These are phyloP conservation scores for Bombus picipes DNA, from an alignment of 1,140 invertebrate genomes.

Conservation along the genomic window DNA sequence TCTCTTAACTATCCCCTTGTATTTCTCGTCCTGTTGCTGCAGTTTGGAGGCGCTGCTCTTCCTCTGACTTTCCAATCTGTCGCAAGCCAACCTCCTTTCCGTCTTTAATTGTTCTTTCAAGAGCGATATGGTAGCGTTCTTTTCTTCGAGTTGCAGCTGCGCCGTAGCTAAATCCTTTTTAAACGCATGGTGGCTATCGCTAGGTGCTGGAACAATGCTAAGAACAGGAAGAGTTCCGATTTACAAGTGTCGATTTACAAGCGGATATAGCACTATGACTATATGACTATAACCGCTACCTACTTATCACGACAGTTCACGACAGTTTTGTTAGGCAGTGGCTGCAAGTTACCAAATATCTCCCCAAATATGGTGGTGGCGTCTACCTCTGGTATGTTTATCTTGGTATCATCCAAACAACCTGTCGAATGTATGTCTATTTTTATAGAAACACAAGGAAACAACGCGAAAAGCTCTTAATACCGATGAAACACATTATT, in stretches of 20 bases:
- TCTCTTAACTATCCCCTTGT: conserved; percentile 85
- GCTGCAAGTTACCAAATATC: background rate
- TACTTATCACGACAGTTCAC: too few relatives aligned
- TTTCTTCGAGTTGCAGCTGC: conserved; percentile 80
- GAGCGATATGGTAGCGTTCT: conserved; percentile 74
- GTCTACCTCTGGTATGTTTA: background rate
- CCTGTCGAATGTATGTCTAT: background rate
- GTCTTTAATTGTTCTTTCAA: conserved; percentile 78
- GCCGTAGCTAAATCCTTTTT: conserved; percentile 74
- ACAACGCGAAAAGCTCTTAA: background rate
- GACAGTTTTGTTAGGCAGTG: background rate
- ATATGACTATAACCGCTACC: too few relatives aligned
- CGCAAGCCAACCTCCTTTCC: conserved; percentile 77
- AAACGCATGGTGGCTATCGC: background rate
- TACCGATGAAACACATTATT: background rate
- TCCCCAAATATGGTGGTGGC: background rate
- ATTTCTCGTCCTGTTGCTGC: conserved; percentile 86
- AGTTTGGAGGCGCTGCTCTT: conserved; percentile 77
- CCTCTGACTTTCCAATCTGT: conserved; percentile 77
- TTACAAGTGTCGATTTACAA: too few relatives aligned
- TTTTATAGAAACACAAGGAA: background rate
- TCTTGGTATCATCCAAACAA: background rate
- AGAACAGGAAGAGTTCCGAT: too few relatives aligned
- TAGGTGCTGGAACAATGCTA: background rate
- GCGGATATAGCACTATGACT: too few relatives aligned